These are phyloP conservation scores for Ctena decussata DNA, from an alignment of 2,888 invertebrate species.

Conservation along the genomic window DNA sequence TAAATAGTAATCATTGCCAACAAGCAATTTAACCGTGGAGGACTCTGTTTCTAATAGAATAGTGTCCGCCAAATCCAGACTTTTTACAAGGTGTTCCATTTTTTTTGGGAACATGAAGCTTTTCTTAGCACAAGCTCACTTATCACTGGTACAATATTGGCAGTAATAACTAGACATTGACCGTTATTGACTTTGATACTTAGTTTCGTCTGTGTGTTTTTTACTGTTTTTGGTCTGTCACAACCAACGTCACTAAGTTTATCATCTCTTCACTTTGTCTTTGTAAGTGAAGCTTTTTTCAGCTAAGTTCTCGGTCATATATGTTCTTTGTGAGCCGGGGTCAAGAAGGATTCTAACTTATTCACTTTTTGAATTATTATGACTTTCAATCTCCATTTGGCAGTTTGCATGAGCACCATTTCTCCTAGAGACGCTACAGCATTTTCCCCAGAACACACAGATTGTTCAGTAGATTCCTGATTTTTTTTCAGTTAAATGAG, in stretches of 20 bases:
- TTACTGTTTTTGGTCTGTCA: slow-evolving; percentile 33
- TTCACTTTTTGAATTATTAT: neutral
- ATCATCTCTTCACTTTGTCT: slow-evolving; percentile 14
- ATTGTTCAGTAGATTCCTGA: neutral
- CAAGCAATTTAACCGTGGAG: neutral
- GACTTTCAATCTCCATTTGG: neutral
- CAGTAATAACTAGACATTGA: slow-evolving; percentile 24
- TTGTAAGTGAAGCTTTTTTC: neutral
- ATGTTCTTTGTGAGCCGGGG: slow-evolving; percentile 28
- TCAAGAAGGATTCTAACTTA: slow-evolving; percentile 10
- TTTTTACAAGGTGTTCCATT: neutral
- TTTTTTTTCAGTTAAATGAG: neutral
- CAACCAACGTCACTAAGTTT: slow-evolving; percentile 17
- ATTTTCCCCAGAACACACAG: neutral
- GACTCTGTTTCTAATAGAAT: slow-evolving; percentile 6
- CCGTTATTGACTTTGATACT: slow-evolving; percentile 37
- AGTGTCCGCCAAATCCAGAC: neutral
- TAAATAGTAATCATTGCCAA: slow-evolving; percentile 26
- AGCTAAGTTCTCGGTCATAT: slow-evolving; percentile 1
- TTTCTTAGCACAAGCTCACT: slow-evolving; percentile 34
- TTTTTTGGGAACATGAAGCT: neutral
- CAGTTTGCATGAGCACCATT: slow-evolving; percentile 26
- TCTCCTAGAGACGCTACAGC: neutral
- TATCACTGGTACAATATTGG: slow-evolving; percentile 50
- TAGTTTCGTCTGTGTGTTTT: slow-evolving; percentile 29